Base-by-base conservation (phyloP, 2,113 vertebrate genomes). In the Oceanodroma tethys region DNA sequence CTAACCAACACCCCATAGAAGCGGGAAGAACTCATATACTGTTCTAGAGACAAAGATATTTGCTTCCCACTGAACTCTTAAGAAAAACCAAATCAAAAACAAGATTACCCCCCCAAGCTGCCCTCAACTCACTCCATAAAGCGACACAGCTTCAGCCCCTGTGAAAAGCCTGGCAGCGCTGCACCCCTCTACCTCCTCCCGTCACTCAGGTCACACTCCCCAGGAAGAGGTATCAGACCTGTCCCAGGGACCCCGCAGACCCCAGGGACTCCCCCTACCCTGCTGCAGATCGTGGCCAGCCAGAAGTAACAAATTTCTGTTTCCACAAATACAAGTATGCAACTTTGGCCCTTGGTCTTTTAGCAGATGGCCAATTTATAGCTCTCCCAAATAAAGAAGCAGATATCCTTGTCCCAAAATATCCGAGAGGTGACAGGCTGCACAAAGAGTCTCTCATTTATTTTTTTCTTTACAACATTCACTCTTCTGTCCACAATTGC, bases 221-320 rank as follows among this genome's bases (percentile, higher is more conserved):
- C 42, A 32, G 42, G 15, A 25, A 14, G 14, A 42, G 38, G 34
- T 10, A 53, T 5, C 11, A 47, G 27, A 26, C 7, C 52, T 30
- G 7, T 6, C n/a, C 56, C 68, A 53, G 50, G 25, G 34, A 60
- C 26, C 43, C 48, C 43, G 3, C 2, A 2, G 52, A 11, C 15
- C 29, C 56, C 56, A 60, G 43, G 59, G 16, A 6, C 20, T 0
- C 4, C 65, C 50, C 76, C 66, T 21, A 10, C 22, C 23, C 86
- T 40, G 34, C 70, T n/a, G 55, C 55, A 73, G 40, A 11, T 5
- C 1, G 0, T 0, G 29, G 30, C 63, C 34, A 12, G 14, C 48
- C 58, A 81, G 19, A 59, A 60, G 20, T 10, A 47, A 52, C 26
- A 38, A 34, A 58, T 22, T n/a, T 29, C 26, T 66, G 5, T 21